phyloP scores from a whole-genome alignment of 2,113 vertebrate genomes.

The Saccopteryx bilineata region DNA sequence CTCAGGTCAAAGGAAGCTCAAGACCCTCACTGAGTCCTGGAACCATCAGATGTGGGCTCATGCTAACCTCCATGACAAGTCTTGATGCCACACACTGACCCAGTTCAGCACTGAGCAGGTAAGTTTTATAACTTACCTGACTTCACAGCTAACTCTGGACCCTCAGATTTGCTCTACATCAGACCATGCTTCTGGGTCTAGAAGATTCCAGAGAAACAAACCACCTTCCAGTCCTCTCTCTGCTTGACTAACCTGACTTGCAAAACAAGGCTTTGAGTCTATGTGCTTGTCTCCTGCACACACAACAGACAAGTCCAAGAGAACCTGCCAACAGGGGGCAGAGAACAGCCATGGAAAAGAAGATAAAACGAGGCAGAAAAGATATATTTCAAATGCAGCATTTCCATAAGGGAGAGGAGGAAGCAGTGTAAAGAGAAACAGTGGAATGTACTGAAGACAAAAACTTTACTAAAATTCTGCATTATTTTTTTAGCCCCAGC shows the following conservation, averaged over 20 bases:
- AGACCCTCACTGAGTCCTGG: conserved; percentile 1
- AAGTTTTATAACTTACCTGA: background rate
- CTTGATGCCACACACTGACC: background rate
- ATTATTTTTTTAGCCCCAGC: conserved; percentile 45
- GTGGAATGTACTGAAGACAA: conserved; percentile 22
- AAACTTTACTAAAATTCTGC: conserved; percentile 46
- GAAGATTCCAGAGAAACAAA: background rate
- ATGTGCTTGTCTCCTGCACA: background rate
- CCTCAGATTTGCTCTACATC: background rate
- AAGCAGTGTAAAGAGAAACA: background rate
- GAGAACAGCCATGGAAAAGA: conserved; percentile 16
- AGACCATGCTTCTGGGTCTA: background rate
- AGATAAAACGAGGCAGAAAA: conserved; percentile 9
- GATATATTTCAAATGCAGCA: conserved; percentile 8
- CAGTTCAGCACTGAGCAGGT: background rate
- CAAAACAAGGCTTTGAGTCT: background rate
- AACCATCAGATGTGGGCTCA: background rate
- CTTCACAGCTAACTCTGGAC: conserved; percentile 8
- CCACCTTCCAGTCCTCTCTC: background rate
- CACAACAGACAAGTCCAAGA: background rate
- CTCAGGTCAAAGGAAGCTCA: background rate
- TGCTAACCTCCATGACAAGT: background rate
- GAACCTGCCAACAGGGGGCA: conserved; percentile 58
- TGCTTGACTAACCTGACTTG: background rate
- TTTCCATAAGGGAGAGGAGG: conserved; percentile 5